Conservation (phyloP, 2,113 vertebrate species). For the Xiphorhynchus elegans region DNA sequence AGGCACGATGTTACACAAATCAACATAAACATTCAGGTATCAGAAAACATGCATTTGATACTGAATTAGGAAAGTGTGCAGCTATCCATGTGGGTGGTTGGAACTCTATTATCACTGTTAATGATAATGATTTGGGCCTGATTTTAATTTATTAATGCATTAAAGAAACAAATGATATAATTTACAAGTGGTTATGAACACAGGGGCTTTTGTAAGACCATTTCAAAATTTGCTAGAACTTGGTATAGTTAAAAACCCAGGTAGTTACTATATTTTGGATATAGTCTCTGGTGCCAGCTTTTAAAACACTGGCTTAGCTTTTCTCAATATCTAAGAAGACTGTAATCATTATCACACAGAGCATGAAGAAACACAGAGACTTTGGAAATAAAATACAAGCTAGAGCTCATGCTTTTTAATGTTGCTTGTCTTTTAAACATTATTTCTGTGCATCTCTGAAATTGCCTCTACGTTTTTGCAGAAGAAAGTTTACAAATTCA, state of each 20-base stretch:
- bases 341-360: not conserved
- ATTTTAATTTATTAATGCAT: not conserved
- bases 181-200: not conserved
- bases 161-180: not conserved
- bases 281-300: not conserved
- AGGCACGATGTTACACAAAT: conserved; percentile 3
- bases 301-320: not conserved
- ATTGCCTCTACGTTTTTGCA: not conserved
- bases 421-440: not conserved
- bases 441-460: not conserved
- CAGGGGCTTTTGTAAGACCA: not conserved
- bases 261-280: not conserved
- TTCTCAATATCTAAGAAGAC: not conserved
- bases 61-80: not conserved
- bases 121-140: not conserved
- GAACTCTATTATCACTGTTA: not conserved
- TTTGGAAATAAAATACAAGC: not conserved
- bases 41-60: not conserved
- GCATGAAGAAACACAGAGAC: not conserved
- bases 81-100: not conserved
- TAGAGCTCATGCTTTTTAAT: not conserved
- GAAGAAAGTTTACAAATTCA: not conserved
- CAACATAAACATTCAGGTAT: conserved; percentile 13
- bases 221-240: not conserved
- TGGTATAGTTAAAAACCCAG: not conserved